Evolutionary conservation across 1,140 invertebrate species (phyloP), one percentile per base, ranked within the genome.

Genomic region (Agrypnia vestita): DNA sequence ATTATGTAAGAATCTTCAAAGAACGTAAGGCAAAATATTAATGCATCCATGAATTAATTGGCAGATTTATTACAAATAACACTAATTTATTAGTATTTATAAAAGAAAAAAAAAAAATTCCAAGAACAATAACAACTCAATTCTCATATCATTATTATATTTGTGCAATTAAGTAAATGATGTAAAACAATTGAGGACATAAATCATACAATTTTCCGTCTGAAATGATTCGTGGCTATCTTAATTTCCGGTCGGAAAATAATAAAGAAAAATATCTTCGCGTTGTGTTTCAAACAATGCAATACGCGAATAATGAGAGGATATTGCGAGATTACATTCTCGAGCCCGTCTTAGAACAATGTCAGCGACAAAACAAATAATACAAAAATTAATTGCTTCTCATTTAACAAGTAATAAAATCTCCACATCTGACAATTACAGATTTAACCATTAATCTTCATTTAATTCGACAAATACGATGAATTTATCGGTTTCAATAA

Each of bases 121-220:
- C 12, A 17, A 55, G 51, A 55, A 55, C 51, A 55, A 55, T 55
- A 17, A 17, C 1, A n/a, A 55, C 25, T 35, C 25, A 35, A 35
- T 35, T 35, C 25, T 35, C 25, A 35, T 35, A 56, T 55, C 76
- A 62, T 25, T 74, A 53, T 62, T 44, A 17, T 62, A 62, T 80
- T 62, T 64, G 19, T 56, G 55, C 19, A 15, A 15, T 56, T 56
- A 15, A 56, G 1, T 56, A 56, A 15, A 56, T 15, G 61, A 81
- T 56, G 19, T 19, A 3, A 15, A 56, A 35, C 25, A 35, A 35
- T 6, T 35, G 25, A 35, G 6, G 6, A 15, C 12, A n/a, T n/a
- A 53, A 35, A 35, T 35, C 1, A 35, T 35, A 35, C 25, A 35
- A 35, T 35, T 35, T 35, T 35, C 25, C 25, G 25, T 3, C 1